Percentiles rank a stretch among this genome's conserved stretches.
These are phyloP conservation scores for Scophthalmus maximus DNA, from an alignment of 2,113 vertebrate species.

Conservation along the genomic window DNA sequence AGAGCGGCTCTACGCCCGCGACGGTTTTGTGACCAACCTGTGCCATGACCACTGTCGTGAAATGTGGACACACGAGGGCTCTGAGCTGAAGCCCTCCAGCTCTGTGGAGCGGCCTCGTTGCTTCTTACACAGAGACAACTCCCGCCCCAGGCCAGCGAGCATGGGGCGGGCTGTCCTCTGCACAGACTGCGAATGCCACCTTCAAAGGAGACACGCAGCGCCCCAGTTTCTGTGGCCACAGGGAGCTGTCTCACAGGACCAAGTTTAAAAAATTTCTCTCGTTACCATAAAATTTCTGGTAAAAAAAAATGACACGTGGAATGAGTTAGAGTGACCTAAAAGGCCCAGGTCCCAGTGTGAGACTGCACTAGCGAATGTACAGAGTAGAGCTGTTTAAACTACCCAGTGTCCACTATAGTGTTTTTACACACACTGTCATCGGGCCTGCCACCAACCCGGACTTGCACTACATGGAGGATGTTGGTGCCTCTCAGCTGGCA, in stretches of 20 bases:
- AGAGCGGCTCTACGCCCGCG: too few species aligned
- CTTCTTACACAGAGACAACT: constrained; percentile 14
- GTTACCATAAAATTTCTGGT: constrained; percentile 57
- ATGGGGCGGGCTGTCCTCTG: constrained; percentile 44
- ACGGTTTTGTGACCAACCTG: too few species aligned
- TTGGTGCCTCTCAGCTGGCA: constrained; percentile 46
- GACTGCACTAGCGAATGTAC: neutral
- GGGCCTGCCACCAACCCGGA: constrained; percentile 7
- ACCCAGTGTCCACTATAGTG: neutral
- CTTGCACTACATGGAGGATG: constrained; percentile 41
- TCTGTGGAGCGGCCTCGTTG: constrained; percentile 29
- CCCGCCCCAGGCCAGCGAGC: constrained; percentile 56
- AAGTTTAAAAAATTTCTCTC: constrained; percentile 40
- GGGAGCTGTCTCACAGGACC: constrained; percentile 53
- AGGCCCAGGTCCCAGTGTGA: neutral
- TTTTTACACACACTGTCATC: constrained; percentile 3
- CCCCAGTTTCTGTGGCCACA: constrained; percentile 45
- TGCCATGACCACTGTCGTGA: too few species aligned
- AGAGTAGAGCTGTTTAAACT: constrained; percentile 2
- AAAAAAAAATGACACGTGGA: constrained; percentile 64
- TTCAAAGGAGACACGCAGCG: constrained; percentile 61
- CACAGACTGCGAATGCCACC: constrained; percentile 48
- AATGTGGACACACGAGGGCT: constrained; percentile 15
- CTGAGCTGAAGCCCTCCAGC: constrained; percentile 23
- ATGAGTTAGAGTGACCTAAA: constrained; percentile 39